phyloP scores from a whole-genome alignment of 2,113 vertebrate species.

The Burhinus bistriatus region DNA sequence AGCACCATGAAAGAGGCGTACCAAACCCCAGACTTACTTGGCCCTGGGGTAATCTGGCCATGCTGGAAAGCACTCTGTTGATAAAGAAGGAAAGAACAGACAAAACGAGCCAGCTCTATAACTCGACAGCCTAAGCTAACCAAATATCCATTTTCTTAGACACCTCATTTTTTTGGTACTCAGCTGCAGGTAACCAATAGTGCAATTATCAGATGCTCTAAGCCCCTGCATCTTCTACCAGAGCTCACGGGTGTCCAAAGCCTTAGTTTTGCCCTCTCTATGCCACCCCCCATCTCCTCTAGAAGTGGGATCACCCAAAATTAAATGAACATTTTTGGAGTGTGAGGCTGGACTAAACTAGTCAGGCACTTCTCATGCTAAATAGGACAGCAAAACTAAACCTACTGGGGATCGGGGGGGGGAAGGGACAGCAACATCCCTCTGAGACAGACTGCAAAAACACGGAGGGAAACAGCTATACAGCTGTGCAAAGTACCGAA shows the following conservation, averaged over 20 bases:
- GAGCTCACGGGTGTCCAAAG: background rate
- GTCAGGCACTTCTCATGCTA: background rate
- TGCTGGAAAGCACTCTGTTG: background rate
- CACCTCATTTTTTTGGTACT: background rate
- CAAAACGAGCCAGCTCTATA: background rate
- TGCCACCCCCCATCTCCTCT: background rate
- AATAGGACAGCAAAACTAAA: background rate
- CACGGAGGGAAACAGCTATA: background rate
- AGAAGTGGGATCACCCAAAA: background rate
- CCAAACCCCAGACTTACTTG: background rate
- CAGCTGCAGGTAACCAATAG: background rate
- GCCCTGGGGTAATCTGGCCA: background rate
- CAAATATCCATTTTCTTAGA: background rate
- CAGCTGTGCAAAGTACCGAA: background rate
- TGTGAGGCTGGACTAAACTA: background rate
- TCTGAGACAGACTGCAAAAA: background rate
- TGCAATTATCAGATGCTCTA: background rate
- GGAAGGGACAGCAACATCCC: background rate
- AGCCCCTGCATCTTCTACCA: background rate
- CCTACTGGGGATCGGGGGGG: no score
- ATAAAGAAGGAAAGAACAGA: background rate
- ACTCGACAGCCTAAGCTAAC: background rate
- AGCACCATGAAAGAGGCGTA: rapidly evolving
- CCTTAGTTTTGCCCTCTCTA: background rate
- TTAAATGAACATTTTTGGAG: background rate